Conservation (phyloP, 2,113 vertebrate species). For the Xenopus borealis region DNA sequence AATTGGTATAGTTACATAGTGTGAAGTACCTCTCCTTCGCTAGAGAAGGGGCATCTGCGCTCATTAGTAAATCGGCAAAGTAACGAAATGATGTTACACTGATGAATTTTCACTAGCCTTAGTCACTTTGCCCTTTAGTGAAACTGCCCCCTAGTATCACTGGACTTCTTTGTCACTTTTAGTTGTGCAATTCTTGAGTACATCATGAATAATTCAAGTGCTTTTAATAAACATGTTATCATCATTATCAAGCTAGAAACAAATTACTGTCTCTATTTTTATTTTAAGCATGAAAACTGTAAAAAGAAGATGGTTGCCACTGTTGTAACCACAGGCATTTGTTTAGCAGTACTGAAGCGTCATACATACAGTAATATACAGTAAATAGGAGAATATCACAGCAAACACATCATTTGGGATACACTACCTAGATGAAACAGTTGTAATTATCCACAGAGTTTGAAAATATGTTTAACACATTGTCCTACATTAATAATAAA, state of each 20-base stretch:
- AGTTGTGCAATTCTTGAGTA: not conserved
- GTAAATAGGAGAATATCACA: not conserved
- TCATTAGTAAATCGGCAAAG: no score
- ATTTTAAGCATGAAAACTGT: slow-evolving; percentile 4
- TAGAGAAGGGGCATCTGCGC: no score
- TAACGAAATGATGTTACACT: no score
- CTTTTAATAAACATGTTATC: slow-evolving; percentile 9
- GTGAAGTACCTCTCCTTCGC: no score
- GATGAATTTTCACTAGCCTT: no score
- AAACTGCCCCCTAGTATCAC: not conserved
- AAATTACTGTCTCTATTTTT: slow-evolving; percentile 4
- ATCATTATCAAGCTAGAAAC: not conserved
- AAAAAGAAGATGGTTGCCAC: not conserved
- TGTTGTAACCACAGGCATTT: not conserved
- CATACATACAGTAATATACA: slow-evolving; percentile 8
- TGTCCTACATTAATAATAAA: no score
- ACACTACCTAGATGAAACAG: no score
- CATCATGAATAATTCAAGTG: slow-evolving; percentile 25
- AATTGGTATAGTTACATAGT: no score
- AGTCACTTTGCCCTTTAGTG: no score
- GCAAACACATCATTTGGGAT: not conserved
- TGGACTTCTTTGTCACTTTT: not conserved
- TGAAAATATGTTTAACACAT: no score
- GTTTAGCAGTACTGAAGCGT: not conserved
- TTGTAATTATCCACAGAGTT: no score